phyloP scores from a whole-genome alignment of 2,797 vertebrate genomes.

The Furcifer pardalis region DNA sequence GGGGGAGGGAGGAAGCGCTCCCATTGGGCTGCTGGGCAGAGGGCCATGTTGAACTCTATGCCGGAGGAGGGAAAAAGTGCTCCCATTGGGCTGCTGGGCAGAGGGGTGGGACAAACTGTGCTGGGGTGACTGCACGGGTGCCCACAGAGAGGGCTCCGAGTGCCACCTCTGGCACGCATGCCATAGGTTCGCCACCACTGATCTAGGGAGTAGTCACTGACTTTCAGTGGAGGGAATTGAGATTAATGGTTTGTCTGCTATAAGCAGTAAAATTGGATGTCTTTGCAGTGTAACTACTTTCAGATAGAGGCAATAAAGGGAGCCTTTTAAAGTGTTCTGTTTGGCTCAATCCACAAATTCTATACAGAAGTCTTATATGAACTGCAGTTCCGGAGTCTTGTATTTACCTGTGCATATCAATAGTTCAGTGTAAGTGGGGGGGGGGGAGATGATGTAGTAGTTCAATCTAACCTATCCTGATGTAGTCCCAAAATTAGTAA shows the following conservation, averaged over 20 bases:
- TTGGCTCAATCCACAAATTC: not conserved
- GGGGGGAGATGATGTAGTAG: not conserved
- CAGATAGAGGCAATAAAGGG: not conserved
- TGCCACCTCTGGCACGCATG: no score
- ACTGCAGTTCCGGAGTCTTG: not conserved
- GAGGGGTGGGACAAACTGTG: no score
- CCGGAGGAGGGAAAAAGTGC: no score
- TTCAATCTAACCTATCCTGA: not conserved
- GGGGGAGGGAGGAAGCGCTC: no score
- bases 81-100: no score
- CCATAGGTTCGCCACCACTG: no score
- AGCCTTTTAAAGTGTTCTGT: no score
- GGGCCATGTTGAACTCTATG: no score
- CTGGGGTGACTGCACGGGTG: no score
- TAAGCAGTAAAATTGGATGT: not conserved
- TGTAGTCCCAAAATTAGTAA: not conserved
- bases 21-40: no score
- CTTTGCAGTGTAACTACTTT: not conserved
- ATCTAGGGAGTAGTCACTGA: no score
- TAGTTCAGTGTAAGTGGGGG: not conserved
- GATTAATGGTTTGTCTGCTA: not conserved
- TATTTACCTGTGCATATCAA: not conserved
- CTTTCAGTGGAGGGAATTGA: not conserved
- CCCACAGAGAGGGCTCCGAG: no score
- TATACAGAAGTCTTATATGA: not conserved